phyloP scores from a whole-genome alignment of 1,140 invertebrate genomes.

The Cherax destructor region DNA sequence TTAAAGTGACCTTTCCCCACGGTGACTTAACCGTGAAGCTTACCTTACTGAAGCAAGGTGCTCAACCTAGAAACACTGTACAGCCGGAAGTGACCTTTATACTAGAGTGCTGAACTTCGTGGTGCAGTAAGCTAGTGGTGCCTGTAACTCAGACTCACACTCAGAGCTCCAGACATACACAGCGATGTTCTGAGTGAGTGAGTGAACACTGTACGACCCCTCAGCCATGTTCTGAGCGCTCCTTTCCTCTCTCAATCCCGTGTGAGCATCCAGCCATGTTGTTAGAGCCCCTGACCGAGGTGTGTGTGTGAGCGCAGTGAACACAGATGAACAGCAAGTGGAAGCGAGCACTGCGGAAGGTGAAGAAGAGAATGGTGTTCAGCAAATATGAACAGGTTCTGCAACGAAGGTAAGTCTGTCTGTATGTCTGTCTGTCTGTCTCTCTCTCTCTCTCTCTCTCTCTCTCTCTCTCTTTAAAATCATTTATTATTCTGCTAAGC shows the following conservation, averaged over 20 bases:
- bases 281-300: too few relatives aligned
- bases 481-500: too few relatives aligned
- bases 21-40: too few relatives aligned
- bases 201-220: too few relatives aligned
- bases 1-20: too few relatives aligned
- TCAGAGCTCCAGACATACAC: too few relatives aligned
- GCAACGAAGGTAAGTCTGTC: constrained; percentile 43
- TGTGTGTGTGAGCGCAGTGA: too few relatives aligned
- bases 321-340: constrained; percentile 59
- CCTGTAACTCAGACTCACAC: not conserved
- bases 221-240: not conserved
- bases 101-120: not conserved
- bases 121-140: not conserved
- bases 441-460: not conserved
- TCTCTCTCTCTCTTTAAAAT: not conserved
- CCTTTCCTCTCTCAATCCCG: too few relatives aligned
- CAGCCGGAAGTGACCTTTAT: not conserved
- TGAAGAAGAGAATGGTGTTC: constrained; percentile 62
- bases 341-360: constrained; percentile 55
- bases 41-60: too few relatives aligned
- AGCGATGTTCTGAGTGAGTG: not conserved
- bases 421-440: not conserved
- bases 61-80: not conserved
- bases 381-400: constrained; percentile 61
- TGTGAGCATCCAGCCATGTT: not conserved